These are phyloP conservation scores for Polyodon spathula DNA, from an alignment of 2,113 vertebrate species.

Conservation along the genomic window DNA sequence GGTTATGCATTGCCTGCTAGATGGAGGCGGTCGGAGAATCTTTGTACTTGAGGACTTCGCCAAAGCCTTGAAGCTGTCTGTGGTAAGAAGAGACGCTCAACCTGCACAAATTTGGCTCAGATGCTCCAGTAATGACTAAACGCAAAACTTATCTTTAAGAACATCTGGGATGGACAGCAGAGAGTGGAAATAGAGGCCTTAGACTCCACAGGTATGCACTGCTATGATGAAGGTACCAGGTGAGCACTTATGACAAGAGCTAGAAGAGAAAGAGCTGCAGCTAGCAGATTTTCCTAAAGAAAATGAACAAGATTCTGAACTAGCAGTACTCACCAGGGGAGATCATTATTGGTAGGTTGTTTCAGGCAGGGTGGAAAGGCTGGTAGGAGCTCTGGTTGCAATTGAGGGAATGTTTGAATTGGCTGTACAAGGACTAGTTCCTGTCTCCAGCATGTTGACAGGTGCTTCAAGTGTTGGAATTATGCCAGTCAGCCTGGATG, in stretches of 20 bases:
- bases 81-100: too few species aligned
- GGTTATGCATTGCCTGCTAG: too few species aligned
- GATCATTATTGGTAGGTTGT: too few species aligned
- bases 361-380: too few species aligned
- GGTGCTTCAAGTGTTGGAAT: not conserved
- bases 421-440: not conserved
- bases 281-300: constrained; percentile 2
- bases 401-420: not conserved
- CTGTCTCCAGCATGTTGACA: not conserved
- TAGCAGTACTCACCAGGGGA: constrained; percentile 2
- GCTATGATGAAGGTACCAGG: constrained; percentile 13
- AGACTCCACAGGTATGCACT: constrained; percentile 14
- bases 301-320: not conserved
- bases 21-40: too few species aligned
- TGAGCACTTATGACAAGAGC: constrained; percentile 5
- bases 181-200: constrained; percentile 14
- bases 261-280: constrained; percentile 3
- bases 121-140: constrained; percentile 1
- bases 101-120: too few species aligned
- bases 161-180: constrained; percentile 5
- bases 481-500: not conserved
- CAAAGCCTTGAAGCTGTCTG: too few species aligned
- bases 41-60: too few species aligned
- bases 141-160: constrained; percentile 9
- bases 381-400: not conserved